These are phyloP conservation scores for Sabellastarte sp. DNA, from an alignment of 2,888 invertebrate species.

Conservation along the genomic window DNA sequence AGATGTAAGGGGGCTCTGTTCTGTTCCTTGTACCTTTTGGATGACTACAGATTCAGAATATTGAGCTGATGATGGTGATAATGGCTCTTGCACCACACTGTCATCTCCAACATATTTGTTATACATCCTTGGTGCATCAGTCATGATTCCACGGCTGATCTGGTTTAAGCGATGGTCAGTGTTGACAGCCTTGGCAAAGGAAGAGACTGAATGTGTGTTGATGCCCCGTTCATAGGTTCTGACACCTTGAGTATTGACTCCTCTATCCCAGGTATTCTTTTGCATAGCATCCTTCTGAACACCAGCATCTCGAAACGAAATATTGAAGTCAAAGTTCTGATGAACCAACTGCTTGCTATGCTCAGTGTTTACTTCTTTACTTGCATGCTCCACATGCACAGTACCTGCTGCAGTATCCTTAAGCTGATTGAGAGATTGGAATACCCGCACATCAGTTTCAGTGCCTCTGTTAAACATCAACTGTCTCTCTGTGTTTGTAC, in stretches of 20 bases:
- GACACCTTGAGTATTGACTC: conserved; percentile 7
- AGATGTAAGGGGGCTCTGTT: too few species aligned
- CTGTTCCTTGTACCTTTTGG: neutral
- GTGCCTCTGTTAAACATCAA: neutral
- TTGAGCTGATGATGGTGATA: too few species aligned
- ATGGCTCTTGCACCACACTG: too few species aligned
- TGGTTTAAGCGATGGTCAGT: neutral
- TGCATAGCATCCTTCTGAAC: conserved; percentile 3
- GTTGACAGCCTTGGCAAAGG: neutral
- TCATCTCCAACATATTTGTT: neutral
- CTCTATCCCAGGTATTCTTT: conserved; percentile 11
- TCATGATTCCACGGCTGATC: neutral
- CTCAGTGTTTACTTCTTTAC: conserved; percentile 14
- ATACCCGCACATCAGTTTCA: conserved; percentile 15
- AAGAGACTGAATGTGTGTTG: neutral
- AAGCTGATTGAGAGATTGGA: conserved; percentile 9
- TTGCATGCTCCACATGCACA: conserved; percentile 10
- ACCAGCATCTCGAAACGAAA: neutral
- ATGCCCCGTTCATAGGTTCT: neutral
- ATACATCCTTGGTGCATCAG: neutral
- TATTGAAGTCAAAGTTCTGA: neutral
- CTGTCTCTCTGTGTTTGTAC: conserved; percentile 43
- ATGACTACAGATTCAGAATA: neutral
- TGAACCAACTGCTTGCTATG: neutral
- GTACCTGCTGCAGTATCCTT: conserved; percentile 10